Conservation (phyloP, 2,888 invertebrate species). For the Tholera decimalis region DNA sequence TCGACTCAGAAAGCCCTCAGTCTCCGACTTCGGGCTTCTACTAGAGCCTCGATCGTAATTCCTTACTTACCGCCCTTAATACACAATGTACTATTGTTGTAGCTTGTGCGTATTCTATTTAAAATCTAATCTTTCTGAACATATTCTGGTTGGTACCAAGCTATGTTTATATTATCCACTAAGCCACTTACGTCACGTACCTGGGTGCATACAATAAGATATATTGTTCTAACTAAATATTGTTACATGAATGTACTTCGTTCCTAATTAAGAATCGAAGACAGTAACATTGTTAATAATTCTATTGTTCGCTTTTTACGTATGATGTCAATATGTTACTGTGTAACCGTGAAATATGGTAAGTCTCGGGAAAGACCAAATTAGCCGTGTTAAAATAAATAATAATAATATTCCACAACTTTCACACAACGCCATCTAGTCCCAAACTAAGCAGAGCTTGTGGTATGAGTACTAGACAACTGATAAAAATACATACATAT, state of each 20-base stretch:
- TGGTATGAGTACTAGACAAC: too few species aligned
- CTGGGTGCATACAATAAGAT: slow-evolving; percentile 62
- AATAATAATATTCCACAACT: too few species aligned
- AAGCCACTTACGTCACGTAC: slow-evolving; percentile 43
- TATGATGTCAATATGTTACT: slow-evolving; percentile 40
- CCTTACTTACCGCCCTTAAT: too few species aligned
- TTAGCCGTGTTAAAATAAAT: too few species aligned
- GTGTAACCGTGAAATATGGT: not conserved
- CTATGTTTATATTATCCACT: slow-evolving; percentile 32
- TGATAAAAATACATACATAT: too few species aligned
- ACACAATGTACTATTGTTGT: too few species aligned
- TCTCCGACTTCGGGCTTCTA: too few species aligned
- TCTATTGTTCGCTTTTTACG: slow-evolving; percentile 65
- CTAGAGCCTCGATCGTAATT: too few species aligned
- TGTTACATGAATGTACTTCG: slow-evolving; percentile 54
- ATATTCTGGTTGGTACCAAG: slow-evolving; percentile 31
- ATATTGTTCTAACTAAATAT: slow-evolving; percentile 67
- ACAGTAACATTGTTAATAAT: slow-evolving; percentile 71
- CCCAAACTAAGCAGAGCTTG: too few species aligned
- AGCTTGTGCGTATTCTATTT: slow-evolving; percentile 26
- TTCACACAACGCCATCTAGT: too few species aligned
- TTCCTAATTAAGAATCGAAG: slow-evolving; percentile 65
- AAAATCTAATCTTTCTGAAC: slow-evolving; percentile 36
- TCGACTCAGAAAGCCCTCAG: too few species aligned
- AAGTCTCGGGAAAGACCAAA: not conserved